Conservation (phyloP, 2,113 vertebrate species). For the Rhabdomys dilectus region DNA sequence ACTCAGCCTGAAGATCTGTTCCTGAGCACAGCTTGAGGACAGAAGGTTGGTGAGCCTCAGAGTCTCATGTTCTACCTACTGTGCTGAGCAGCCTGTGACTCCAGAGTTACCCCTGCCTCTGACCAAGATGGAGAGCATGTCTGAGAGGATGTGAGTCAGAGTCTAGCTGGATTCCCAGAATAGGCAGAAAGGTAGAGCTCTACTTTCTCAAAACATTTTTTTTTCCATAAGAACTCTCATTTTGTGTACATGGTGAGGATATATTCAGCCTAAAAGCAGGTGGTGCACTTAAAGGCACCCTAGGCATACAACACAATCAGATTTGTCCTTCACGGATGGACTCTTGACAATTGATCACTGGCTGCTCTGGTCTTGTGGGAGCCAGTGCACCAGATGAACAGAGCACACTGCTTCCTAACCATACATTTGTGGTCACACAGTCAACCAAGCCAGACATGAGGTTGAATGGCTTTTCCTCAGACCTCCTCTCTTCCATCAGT, state of each 20-base stretch:
- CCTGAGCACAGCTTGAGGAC: not conserved
- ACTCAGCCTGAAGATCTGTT: not conserved
- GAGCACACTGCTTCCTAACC: rapidly evolving
- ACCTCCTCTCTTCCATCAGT: not conserved
- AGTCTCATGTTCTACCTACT: not conserved
- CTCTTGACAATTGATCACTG: not conserved
- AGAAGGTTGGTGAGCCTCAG: not conserved
- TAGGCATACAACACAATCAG: rapidly evolving
- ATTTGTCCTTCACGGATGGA: not conserved
- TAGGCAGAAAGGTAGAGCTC: not conserved
- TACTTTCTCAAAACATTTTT: not conserved
- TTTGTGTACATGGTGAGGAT: not conserved
- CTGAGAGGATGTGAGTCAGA: not conserved
- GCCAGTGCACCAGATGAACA: not conserved
- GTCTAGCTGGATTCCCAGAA: not conserved
- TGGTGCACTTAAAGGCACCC: rapidly evolving
- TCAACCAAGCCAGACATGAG: rapidly evolving
- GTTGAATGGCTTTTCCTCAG: rapidly evolving
- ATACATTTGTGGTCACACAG: rapidly evolving
- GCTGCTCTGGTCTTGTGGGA: not conserved
- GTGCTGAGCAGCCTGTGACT: rapidly evolving
- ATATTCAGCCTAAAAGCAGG: not conserved
- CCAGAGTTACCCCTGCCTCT: not conserved
- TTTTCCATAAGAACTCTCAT: not conserved
- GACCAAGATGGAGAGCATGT: not conserved